Evolutionary conservation across 2,113 vertebrate genomes (phyloP), one percentile per base, ranked within the genome.

Genomic region (Hirundichthys speculiger): DNA sequence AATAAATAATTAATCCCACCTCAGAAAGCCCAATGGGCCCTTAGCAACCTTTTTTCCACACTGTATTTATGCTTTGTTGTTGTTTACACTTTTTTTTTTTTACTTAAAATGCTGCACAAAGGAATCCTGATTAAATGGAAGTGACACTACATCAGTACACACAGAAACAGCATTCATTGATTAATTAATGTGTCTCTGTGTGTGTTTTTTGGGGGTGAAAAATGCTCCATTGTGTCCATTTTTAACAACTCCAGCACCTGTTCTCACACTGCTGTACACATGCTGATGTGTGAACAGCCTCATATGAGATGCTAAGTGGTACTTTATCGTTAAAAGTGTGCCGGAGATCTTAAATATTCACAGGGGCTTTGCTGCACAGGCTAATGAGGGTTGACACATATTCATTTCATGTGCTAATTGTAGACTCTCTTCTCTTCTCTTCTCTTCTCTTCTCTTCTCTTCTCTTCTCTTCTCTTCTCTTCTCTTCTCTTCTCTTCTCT

Each of bases 361-460:
- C 59, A 55, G 61, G 55, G 58, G 46, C 45, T 55, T 12, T 0
- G 15, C 65, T 48, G 75, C 77, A 77, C 60, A 50, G 49, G 57
- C n/a, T 86, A 79, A 86, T 80, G 47, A 73, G 54, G 65, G 61
- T 64, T 69, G 71, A 81, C 65, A 77, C 50, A 54, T 55, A 41
- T 48, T 72, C 55, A n/a, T 69, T 79, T 86, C 82, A 77, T 67
- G 79, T 86, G 77, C 75, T 86, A 84, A 89, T 81, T 56, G 5
- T 40, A 54, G 70, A 12, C 41, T 67, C 51, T 54, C 48, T 52
- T 41, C 34, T 48, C 39, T 58, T 21, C 30, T 34, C 30, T 34
- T 34, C 30, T 34, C 30, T 34, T 34, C 30, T 34, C 30, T 34
- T 34, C 30, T 34, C 30, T 34, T 34, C 30, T 7, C 30, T 34